These are phyloP conservation scores for Neocloeon triangulifer DNA, from an alignment of 1,140 invertebrate genomes.

Conservation along the genomic window DNA sequence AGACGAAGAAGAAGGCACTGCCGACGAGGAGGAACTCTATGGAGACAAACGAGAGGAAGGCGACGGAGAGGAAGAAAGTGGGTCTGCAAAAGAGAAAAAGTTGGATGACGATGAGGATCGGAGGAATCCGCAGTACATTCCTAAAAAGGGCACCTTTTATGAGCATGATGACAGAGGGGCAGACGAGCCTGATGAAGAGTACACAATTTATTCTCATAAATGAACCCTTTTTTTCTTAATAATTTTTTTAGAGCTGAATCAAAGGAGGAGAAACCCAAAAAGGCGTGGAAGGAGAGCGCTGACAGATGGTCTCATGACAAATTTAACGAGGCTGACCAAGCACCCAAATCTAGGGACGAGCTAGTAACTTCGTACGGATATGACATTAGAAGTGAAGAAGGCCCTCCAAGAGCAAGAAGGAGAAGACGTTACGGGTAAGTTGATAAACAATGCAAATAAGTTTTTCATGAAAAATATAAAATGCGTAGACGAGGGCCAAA, in stretches of 20 bases:
- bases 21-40: constrained; percentile 1
- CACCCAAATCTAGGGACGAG: constrained; percentile 72
- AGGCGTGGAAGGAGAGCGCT: constrained; percentile 35
- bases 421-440: constrained; percentile 61
- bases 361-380: constrained; percentile 77
- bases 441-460: neutral
- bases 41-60: constrained; percentile 1
- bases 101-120: constrained; percentile 85
- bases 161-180: constrained; percentile 83
- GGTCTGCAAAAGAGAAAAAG: constrained; percentile 26
- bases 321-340: constrained; percentile 57
- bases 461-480: neutral
- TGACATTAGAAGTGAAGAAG: constrained; percentile 82
- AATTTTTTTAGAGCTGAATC: neutral
- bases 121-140: constrained; percentile 91
- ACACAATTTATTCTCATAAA: constrained; percentile 4
- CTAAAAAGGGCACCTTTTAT: constrained; percentile 86
- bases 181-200: constrained; percentile 30
- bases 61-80: constrained; percentile 17
- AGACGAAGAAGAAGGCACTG: neutral
- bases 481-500: constrained; percentile 54
- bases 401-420: constrained; percentile 62
- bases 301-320: constrained; percentile 78
- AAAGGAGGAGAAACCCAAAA: constrained; percentile 20
- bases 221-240: constrained; percentile 4